phyloP scores from a whole-genome alignment of 2,797 vertebrate species.

The Phaenicophaeus curvirostris region DNA sequence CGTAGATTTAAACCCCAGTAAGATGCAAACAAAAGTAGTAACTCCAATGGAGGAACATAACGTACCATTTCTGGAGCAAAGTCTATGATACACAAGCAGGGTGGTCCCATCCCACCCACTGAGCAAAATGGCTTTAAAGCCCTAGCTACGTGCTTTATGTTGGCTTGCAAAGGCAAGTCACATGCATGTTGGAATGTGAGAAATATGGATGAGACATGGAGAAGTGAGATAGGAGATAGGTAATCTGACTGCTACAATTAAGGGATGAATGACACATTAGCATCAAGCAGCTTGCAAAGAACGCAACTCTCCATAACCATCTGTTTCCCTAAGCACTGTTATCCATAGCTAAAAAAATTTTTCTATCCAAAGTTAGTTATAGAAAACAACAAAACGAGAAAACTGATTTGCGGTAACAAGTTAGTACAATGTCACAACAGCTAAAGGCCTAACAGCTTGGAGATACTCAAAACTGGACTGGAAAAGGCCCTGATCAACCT shows the following conservation, averaged over 20 bases:
- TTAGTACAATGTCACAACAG: rapidly evolving
- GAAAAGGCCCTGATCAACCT: background rate
- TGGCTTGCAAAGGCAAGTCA: conserved; percentile 24
- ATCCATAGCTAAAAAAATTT: background rate
- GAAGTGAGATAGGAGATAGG: background rate
- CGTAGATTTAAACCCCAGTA: background rate
- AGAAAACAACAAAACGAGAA: background rate
- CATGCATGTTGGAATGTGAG: background rate
- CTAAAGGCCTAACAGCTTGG: background rate
- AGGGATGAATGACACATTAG: background rate
- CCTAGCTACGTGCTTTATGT: background rate
- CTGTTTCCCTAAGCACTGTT: background rate
- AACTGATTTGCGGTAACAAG: background rate
- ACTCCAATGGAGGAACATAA: background rate
- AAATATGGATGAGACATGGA: background rate
- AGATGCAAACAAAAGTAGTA: background rate
- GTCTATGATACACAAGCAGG: background rate
- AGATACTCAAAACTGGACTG: background rate
- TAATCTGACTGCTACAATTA: background rate
- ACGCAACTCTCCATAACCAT: background rate
- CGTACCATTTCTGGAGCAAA: background rate
- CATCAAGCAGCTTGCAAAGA: background rate
- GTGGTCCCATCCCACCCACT: conserved; percentile 52
- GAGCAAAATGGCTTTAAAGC: background rate
- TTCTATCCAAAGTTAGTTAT: background rate